Percentiles rank a stretch among this genome's conserved stretches.
These are phyloP conservation scores for Atherinomorus stipes DNA, from an alignment of 2,113 vertebrate genomes.

Conservation along the genomic window DNA sequence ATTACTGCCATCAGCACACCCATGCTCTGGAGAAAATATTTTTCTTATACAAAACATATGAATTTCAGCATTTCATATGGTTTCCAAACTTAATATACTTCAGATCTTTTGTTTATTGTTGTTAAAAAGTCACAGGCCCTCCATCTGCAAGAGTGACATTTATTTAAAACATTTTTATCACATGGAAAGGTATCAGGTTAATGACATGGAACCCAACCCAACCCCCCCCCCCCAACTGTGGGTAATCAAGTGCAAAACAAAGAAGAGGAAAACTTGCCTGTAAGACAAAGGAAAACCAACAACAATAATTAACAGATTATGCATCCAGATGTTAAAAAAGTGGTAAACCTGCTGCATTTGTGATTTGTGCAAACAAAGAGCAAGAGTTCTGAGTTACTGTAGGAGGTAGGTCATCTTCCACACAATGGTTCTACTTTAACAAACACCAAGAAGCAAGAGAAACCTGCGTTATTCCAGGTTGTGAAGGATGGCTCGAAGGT, in stretches of 20 bases:
- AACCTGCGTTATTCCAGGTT: slow-evolving; percentile 82
- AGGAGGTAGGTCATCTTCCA: background rate
- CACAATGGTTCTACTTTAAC: background rate
- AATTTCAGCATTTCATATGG: slow-evolving; percentile 36
- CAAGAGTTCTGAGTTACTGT: background rate
- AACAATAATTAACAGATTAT: slow-evolving; percentile 20
- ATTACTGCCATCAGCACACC: slow-evolving; percentile 54
- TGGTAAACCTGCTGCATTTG: slow-evolving; percentile 68
- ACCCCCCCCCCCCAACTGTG: background rate
- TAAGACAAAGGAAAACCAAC: slow-evolving; percentile 26
- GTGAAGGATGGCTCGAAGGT: slow-evolving; percentile 89
- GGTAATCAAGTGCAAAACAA: slow-evolving; percentile 25
- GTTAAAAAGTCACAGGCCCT: slow-evolving; percentile 40
- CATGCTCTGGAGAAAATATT: slow-evolving; percentile 57
- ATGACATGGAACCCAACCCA: slow-evolving; percentile 13
- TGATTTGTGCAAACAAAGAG: background rate
- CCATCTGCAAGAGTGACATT: slow-evolving; percentile 30
- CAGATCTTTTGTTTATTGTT: slow-evolving; percentile 60
- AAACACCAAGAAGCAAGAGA: background rate
- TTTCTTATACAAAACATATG: slow-evolving; percentile 55
- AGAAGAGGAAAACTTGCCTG: slow-evolving; percentile 17
- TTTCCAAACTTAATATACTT: slow-evolving; percentile 29
- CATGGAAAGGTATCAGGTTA: slow-evolving; percentile 10
- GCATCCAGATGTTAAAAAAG: slow-evolving; percentile 81
- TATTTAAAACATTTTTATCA: slow-evolving; percentile 20